phyloP scores from a whole-genome alignment of 2,113 vertebrate genomes.

The Sinosuthora webbiana region DNA sequence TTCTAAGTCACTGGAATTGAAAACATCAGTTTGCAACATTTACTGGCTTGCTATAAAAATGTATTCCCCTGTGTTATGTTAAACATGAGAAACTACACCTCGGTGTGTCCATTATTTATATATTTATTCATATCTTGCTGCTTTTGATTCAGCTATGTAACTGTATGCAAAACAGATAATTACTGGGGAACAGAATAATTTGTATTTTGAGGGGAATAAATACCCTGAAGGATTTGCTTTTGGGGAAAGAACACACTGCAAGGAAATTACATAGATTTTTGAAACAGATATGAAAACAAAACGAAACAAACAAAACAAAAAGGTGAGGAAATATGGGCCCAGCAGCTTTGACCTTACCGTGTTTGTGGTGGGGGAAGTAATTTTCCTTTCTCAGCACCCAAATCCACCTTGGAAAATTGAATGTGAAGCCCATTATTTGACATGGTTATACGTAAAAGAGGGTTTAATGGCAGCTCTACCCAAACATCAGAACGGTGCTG shows the following conservation, averaged over 20 bases:
- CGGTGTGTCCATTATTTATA: conserved; percentile 69
- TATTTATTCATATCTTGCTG: conserved; percentile 69
- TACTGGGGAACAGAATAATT: conserved; percentile 63
- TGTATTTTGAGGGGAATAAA: conserved; percentile 60
- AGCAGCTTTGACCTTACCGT: background rate
- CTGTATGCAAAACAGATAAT: conserved; percentile 70
- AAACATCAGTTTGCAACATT: conserved; percentile 83
- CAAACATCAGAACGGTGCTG: background rate
- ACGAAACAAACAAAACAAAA: background rate
- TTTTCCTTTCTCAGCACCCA: background rate
- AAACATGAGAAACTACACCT: conserved; percentile 73
- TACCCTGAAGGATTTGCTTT: conserved; percentile 57
- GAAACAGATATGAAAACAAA: conserved; percentile 38
- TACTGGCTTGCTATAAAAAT: conserved; percentile 79
- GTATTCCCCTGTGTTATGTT: conserved; percentile 73
- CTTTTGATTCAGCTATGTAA: conserved; percentile 69
- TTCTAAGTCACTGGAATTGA: conserved; percentile 81
- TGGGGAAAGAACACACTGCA: conserved; percentile 41
- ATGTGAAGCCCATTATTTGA: background rate
- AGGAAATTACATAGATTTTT: conserved; percentile 46
- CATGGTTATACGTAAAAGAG: background rate
- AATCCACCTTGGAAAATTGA: background rate
- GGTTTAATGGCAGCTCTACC: background rate
- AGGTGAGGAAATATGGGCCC: background rate
- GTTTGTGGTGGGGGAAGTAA: background rate